These are phyloP conservation scores for Formica exsecta DNA, from an alignment of 1,140 invertebrate genomes.

Conservation along the genomic window DNA sequence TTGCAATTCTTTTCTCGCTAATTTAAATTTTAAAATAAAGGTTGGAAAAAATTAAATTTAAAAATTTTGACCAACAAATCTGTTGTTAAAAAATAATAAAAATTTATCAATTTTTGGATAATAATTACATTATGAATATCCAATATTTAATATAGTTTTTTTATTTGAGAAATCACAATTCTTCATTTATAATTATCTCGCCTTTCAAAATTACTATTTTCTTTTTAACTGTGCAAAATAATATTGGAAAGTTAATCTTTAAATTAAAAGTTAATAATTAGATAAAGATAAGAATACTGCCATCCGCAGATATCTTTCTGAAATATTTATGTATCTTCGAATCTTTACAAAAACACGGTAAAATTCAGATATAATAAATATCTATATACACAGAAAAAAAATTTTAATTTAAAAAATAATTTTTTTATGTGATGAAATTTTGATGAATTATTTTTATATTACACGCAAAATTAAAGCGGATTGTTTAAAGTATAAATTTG, in stretches of 20 bases:
- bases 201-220: neutral
- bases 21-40: slow-evolving; percentile 5
- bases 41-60: neutral
- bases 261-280: neutral
- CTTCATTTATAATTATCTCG: neutral
- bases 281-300: too few relatives aligned
- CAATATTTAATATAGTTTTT: neutral
- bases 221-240: neutral
- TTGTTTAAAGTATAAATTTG: neutral
- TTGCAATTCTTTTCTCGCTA: neutral
- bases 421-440: neutral
- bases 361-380: neutral
- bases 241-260: neutral
- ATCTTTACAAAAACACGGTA: neutral
- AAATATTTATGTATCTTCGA: neutral
- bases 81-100: neutral
- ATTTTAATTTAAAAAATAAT: neutral
- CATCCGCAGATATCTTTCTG: neutral
- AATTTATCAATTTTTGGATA: neutral
- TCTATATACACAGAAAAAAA: neutral
- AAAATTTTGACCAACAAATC: neutral
- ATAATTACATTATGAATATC: neutral
- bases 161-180: neutral
- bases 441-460: neutral
- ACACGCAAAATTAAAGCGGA: neutral